Evolutionary conservation across 1,140 invertebrate species (phyloP), one percentile per base, ranked within the genome.

Genomic region (Brachionus koreanus): DNA sequence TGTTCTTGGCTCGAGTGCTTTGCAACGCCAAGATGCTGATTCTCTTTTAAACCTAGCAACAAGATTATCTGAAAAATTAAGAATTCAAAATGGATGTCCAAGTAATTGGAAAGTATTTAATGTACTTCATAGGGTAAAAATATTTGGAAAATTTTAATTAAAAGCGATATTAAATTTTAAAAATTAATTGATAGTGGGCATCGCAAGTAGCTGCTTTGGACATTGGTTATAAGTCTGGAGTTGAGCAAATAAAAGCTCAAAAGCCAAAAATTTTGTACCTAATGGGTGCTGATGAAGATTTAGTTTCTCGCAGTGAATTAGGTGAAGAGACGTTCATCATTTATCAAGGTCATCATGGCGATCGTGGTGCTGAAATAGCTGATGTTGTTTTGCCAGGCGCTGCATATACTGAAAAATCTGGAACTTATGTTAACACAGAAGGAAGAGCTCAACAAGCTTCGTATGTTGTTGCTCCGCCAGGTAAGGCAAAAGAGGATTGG

Each of bases 391-490:
- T 99, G 3, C 96, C 97, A 19, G 97, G 87, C 81, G 94, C 95
- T n/a, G 96, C 97, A 0, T 99, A 98, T 87, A 99, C 97, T 1
- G 97, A 99, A 90, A 99, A 99, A 89, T 93, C 95, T 87, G 95
- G 91, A 7, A 98, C 93, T 13, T 99, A 96, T 89, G 95, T 98
- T 0, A 99, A 99, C 88, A 98, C 94, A 0, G 97, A 99, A 91
- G 97, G 97, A 9, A 90, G 97, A 79, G 91, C 96, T n/a, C 97
- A 99, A 89, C 93, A 96, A 90, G 96, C 95, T 1, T 89, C 93
- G 52, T 90, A 92, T 3, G 97, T 96, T 13, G 92, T 98, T n/a
- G 92, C 93, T 29, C 94, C 97, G 52, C 97, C 97, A 13, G 96
- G 96, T 83, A 90, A 94, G 88, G 96, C 95, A 1, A 91, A 96